Percentiles rank a stretch among this genome's conserved stretches.
Evolutionary conservation across 2,888 invertebrate genomes (phyloP).

Genomic region (Phaonia tiefii): DNA sequence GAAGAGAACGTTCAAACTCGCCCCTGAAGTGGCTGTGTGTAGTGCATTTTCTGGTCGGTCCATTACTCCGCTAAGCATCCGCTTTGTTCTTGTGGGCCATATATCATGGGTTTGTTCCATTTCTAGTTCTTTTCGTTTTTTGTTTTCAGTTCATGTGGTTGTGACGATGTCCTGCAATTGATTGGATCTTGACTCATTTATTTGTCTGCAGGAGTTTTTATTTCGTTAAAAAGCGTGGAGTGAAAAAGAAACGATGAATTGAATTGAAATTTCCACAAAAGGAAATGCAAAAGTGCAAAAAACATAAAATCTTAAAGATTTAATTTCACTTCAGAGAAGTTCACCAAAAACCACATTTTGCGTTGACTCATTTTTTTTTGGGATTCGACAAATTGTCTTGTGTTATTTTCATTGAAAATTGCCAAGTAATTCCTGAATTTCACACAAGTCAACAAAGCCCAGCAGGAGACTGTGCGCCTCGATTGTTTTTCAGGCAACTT

Average conservation of each 20-base stretch:
- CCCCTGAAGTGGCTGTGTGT: too few relatives aligned
- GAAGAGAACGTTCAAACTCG: too few relatives aligned
- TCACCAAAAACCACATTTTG: background rate
- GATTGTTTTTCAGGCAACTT: conserved; percentile 3
- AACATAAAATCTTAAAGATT: conserved; percentile 33
- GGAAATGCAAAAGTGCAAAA: conserved; percentile 25
- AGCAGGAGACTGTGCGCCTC: background rate
- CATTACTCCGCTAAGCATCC: background rate
- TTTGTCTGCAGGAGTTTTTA: conserved; percentile 60
- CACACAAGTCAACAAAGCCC: background rate
- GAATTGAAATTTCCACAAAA: conserved; percentile 26
- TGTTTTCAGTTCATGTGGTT: conserved; percentile 52
- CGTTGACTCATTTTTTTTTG: too few relatives aligned
- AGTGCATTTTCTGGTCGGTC: too few relatives aligned
- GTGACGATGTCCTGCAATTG: conserved; percentile 65
- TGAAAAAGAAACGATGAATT: conserved; percentile 14
- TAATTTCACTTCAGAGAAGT: conserved; percentile 25
- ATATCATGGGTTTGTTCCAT: conserved; percentile 30
- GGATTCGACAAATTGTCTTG: background rate
- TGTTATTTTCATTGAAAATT: background rate
- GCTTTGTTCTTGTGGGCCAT: conserved; percentile 5
- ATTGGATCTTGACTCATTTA: conserved; percentile 61
- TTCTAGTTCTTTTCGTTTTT: conserved; percentile 25
- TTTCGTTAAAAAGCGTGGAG: conserved; percentile 35
- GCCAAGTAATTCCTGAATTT: background rate